Percentiles rank a stretch among this genome's conserved stretches.
Evolutionary conservation across 2,797 vertebrate species (phyloP).

Genomic region (Merluccius polli): DNA sequence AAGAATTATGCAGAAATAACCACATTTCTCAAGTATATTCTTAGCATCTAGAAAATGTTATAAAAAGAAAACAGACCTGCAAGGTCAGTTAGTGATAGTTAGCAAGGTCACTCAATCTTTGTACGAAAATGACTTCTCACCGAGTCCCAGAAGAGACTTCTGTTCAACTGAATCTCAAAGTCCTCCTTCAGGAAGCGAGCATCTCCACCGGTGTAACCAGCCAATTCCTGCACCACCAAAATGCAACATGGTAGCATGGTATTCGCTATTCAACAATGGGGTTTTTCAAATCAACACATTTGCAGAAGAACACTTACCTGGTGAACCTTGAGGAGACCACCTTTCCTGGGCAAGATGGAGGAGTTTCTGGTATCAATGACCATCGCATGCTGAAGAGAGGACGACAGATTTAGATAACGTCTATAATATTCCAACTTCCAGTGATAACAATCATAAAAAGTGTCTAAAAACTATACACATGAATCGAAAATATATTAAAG

Average conservation of each 20-base stretch:
- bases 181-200: slow-evolving; percentile 94
- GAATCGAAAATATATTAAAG: not conserved
- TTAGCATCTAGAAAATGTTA: not conserved
- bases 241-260: not conserved
- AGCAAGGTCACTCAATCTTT: not conserved
- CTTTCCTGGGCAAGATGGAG: slow-evolving; percentile 85
- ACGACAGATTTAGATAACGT: not conserved
- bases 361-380: slow-evolving; percentile 92
- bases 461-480: not conserved
- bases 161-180: slow-evolving; percentile 93
- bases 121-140: slow-evolving; percentile 68
- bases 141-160: slow-evolving; percentile 82
- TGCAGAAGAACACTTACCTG: slow-evolving; percentile 75
- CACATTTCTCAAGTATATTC: not conserved
- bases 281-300: not conserved
- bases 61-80: not conserved
- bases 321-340: slow-evolving; percentile 91
- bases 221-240: slow-evolving; percentile 79
- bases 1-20: not conserved
- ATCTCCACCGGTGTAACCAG: slow-evolving; percentile 92
- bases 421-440: not conserved
- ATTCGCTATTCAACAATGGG: not conserved
- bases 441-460: not conserved
- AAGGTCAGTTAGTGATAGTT: not conserved
- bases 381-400: slow-evolving; percentile 84